These are phyloP conservation scores for Candidula unifasciata DNA, from an alignment of 2,888 invertebrate genomes.

Conservation along the genomic window DNA sequence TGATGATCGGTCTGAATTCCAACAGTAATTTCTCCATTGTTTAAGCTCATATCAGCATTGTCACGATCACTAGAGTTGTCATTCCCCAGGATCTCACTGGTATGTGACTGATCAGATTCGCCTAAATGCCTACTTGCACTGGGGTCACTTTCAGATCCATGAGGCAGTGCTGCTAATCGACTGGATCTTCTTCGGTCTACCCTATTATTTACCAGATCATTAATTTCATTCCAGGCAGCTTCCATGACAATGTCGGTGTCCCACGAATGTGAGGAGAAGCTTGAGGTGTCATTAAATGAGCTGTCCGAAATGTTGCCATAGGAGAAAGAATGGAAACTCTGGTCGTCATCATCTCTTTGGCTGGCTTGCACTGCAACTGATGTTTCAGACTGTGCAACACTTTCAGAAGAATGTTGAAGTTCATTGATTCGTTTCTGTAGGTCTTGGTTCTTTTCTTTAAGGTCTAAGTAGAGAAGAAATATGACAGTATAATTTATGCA, in stretches of 20 bases:
- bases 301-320: too few relatives aligned
- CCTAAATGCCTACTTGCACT: background rate
- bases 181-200: conserved; percentile 1
- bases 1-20: background rate
- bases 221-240: background rate
- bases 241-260: background rate
- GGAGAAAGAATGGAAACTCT: too few relatives aligned
- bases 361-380: background rate
- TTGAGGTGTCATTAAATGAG: background rate
- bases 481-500: too few relatives aligned
- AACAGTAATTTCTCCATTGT: background rate
- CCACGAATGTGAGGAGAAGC: background rate
- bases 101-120: background rate
- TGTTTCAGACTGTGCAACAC: background rate
- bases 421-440: background rate
- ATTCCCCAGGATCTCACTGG: conserved; percentile 3
- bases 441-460: conserved; percentile 9
- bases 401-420: background rate
- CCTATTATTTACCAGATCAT: background rate
- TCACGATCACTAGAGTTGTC: background rate
- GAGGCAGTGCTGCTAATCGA: background rate
- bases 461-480: background rate
- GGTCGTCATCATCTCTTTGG: background rate
- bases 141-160: background rate
- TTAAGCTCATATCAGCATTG: background rate